Conservation (phyloP, 2,888 invertebrate genomes). For the Arrhopalites spinosus region DNA sequence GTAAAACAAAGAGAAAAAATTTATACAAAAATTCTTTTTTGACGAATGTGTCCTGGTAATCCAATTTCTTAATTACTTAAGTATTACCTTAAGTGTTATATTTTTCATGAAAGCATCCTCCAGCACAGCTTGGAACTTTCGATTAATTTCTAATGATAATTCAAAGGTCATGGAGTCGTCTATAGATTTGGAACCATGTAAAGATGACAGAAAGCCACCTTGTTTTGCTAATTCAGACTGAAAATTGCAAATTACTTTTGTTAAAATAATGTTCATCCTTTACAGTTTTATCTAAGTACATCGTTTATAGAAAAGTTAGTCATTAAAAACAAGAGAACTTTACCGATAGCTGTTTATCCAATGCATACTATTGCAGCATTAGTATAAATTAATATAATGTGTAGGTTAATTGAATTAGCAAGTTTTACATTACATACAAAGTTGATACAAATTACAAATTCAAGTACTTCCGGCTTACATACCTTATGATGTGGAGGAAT, state of each 20-base stretch:
- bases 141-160: constrained; percentile 87
- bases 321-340: no score
- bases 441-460: no score
- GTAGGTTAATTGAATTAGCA: no score
- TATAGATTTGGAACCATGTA: constrained; percentile 69
- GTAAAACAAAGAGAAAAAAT: no score
- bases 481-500: constrained; percentile 83
- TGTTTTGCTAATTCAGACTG: constrained; percentile 81
- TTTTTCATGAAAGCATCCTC: constrained; percentile 91
- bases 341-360: constrained; percentile 30
- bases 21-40: background rate
- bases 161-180: constrained; percentile 82
- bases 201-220: constrained; percentile 91
- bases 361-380: constrained; percentile 26
- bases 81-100: constrained; percentile 66
- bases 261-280: no score
- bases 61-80: background rate
- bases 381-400: background rate
- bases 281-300: no score
- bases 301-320: no score
- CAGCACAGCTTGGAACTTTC: constrained; percentile 85
- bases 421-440: no score
- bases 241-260: constrained; percentile 33
- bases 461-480: no score
- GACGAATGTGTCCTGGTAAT: background rate